phyloP scores from a whole-genome alignment of 1,140 invertebrate species.

The Coenobita brevimanus region DNA sequence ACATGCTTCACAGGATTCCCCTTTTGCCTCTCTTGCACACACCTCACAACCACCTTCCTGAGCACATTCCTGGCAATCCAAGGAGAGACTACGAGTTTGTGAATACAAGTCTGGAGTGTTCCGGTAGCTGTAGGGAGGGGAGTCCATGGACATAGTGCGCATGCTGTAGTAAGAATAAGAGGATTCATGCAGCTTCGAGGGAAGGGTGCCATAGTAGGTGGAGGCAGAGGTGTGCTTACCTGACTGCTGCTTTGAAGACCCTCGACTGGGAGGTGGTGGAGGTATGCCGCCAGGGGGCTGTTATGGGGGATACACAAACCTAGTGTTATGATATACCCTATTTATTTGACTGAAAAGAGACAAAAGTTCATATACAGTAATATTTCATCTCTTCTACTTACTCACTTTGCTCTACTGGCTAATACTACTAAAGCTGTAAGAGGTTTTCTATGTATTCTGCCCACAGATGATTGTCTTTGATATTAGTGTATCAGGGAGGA shows the following conservation, averaged over 20 bases:
- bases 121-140: not conserved
- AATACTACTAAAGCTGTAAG: no score
- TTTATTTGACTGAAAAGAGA: no score
- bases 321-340: not conserved
- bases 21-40: constrained; percentile 9
- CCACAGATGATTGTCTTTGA: no score
- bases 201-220: constrained; percentile 28
- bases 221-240: constrained; percentile 18
- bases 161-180: not conserved
- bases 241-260: constrained; percentile 36
- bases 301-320: no score
- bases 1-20: not conserved
- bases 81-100: constrained; percentile 9
- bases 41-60: constrained; percentile 20
- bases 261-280: constrained; percentile 44
- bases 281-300: constrained; percentile 42
- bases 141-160: constrained; percentile 24
- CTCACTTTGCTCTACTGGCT: no score
- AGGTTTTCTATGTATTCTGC: no score
- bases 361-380: no score
- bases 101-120: not conserved
- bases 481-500: no score
- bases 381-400: no score
- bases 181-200: constrained; percentile 8
- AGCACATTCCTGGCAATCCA: constrained; percentile 46